Percentiles rank a stretch among this genome's conserved stretches.
These are phyloP conservation scores for Lepidochrysops patricia DNA, from an alignment of 2,888 invertebrate genomes.

Conservation along the genomic window DNA sequence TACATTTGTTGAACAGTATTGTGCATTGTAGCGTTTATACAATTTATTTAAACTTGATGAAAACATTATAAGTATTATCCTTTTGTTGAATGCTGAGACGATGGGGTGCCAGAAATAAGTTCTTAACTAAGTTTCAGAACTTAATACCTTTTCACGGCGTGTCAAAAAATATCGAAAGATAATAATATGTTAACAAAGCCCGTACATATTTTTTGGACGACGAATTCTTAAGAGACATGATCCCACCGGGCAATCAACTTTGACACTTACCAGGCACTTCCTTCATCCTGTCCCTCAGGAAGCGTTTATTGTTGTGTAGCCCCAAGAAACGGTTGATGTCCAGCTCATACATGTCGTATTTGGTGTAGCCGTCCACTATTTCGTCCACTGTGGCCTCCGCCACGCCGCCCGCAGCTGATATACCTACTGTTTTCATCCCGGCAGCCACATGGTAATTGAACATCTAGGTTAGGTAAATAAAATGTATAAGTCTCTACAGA, in stretches of 20 bases:
- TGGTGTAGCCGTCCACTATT: slow-evolving; percentile 86
- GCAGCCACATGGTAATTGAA: slow-evolving; percentile 93
- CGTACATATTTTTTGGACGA: no score
- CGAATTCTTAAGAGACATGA: no score
- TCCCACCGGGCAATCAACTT: background rate
- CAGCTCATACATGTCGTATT: slow-evolving; percentile 89
- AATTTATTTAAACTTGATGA: no score
- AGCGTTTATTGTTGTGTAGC: slow-evolving; percentile 95
- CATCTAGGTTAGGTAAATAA: slow-evolving; percentile 67
- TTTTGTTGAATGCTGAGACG: no score
- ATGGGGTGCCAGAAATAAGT: no score
- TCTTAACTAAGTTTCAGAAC: no score
- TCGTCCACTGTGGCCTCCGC: slow-evolving; percentile 92
- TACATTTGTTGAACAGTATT: no score
- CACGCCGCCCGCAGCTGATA: slow-evolving; percentile 96
- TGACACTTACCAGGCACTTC: slow-evolving; percentile 86
- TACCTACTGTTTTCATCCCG: slow-evolving; percentile 97
- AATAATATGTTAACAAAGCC: no score
- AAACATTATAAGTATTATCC: no score
- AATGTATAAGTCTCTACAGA: background rate
- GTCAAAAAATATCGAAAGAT: no score
- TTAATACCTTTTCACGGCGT: no score
- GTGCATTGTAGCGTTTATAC: no score
- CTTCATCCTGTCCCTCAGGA: slow-evolving; percentile 90
- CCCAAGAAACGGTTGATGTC: slow-evolving; percentile 93